phyloP scores from a whole-genome alignment of 2,888 invertebrate species.

The Liodrosophila aerea region DNA sequence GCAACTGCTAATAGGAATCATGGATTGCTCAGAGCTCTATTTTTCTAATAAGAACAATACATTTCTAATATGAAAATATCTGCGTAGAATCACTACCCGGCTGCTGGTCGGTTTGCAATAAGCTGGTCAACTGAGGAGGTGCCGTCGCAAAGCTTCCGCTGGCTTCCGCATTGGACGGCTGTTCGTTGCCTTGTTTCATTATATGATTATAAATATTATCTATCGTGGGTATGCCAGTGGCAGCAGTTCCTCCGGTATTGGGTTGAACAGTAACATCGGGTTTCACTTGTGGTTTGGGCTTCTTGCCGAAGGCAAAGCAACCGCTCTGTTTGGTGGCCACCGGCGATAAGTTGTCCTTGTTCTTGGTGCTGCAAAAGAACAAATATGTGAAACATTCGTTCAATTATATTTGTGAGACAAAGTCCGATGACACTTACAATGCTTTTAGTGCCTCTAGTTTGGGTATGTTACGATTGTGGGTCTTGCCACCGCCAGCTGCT shows the following conservation, averaged over 20 bases:
- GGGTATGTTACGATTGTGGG: constrained; percentile 81
- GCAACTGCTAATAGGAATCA: too few species aligned
- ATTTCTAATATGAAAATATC: too few species aligned
- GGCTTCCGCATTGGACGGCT: constrained; percentile 13
- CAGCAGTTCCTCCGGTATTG: neutral
- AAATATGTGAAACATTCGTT: neutral
- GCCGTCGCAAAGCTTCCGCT: neutral
- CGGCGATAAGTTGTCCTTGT: constrained; percentile 78
- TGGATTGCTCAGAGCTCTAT: too few species aligned
- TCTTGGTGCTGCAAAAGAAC: constrained; percentile 65
- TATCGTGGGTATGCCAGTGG: constrained; percentile 60
- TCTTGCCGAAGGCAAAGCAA: constrained; percentile 79
- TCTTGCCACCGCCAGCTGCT: constrained; percentile 78
- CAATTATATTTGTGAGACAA: too few species aligned
- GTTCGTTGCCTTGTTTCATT: constrained; percentile 43
- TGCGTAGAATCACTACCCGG: too few species aligned
- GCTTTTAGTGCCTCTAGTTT: constrained; percentile 81
- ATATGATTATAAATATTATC: constrained; percentile 70
- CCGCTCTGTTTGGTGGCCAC: constrained; percentile 79
- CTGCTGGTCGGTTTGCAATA: too few species aligned
- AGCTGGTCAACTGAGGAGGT: too few species aligned
- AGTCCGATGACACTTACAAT: constrained; percentile 80
- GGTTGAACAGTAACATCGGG: constrained; percentile 1
- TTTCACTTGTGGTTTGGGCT: constrained; percentile 53
- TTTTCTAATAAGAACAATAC: too few species aligned